Percentiles rank a stretch among this genome's conserved stretches.
phyloP scores from a whole-genome alignment of 1,140 invertebrate species.

The Penaeus vannamei region DNA sequence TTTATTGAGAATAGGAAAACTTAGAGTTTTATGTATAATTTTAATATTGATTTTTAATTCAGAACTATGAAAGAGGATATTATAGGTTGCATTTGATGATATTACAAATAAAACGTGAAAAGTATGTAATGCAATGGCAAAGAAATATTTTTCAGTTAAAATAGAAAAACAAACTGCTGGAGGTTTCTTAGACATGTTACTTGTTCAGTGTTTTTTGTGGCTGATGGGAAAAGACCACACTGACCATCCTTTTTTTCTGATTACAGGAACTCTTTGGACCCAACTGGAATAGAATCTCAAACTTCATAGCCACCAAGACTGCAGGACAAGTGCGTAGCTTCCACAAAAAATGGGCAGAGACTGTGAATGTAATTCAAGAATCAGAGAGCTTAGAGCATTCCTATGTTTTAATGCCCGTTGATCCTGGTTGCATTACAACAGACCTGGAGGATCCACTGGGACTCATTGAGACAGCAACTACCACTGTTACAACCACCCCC shows the following conservation, averaged over 20 bases:
- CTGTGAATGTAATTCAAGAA: constrained; percentile 55
- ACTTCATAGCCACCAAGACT: constrained; percentile 62
- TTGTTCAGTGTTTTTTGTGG: not conserved
- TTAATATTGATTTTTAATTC: no score
- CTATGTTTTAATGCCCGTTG: constrained; percentile 42
- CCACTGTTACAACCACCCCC: constrained; percentile 52
- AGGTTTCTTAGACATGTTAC: not conserved
- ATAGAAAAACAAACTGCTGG: no score
- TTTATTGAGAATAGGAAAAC: no score
- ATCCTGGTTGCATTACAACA: constrained; percentile 48
- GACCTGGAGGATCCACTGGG: constrained; percentile 55
- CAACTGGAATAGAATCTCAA: constrained; percentile 59
- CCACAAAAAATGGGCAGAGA: constrained; percentile 63
- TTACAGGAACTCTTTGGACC: constrained; percentile 64
- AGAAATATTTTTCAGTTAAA: no score
- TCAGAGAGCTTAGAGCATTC: constrained; percentile 60
- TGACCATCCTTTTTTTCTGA: not conserved
- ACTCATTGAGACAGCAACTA: constrained; percentile 57
- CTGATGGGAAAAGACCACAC: not conserved
- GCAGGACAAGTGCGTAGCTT: constrained; percentile 53
- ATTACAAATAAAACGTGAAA: no score
- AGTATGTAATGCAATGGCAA: no score
- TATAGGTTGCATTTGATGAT: no score
- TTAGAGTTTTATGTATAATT: no score
- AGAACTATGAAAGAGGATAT: no score